These are phyloP conservation scores for Philereme vetulata DNA, from an alignment of 2,888 invertebrate genomes.

Conservation along the genomic window DNA sequence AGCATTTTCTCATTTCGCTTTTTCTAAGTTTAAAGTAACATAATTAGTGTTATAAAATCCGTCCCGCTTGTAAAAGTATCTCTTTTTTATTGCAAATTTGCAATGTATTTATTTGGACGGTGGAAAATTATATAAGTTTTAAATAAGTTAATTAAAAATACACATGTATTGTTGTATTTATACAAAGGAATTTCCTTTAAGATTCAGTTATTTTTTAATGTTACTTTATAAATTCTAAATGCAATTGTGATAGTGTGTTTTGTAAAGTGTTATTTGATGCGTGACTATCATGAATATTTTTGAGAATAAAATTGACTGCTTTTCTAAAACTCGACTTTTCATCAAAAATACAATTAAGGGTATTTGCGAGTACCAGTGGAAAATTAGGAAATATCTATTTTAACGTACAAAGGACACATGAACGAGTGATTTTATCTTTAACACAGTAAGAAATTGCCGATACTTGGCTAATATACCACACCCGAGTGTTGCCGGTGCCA, in stretches of 20 bases:
- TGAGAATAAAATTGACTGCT: constrained; percentile 53
- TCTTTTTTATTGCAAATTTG: constrained; percentile 1
- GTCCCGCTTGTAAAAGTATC: constrained; percentile 1
- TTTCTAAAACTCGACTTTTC: constrained; percentile 33
- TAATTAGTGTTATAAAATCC: constrained; percentile 22
- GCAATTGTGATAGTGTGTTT: constrained; percentile 26
- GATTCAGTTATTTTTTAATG: too few relatives aligned
- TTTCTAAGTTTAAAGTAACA: too few relatives aligned
- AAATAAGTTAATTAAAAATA: background rate
- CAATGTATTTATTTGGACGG: background rate
- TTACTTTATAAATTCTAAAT: background rate
- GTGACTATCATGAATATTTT: constrained; percentile 30
- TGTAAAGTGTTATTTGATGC: constrained; percentile 6
- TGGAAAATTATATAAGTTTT: background rate
- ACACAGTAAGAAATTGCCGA: too few relatives aligned
- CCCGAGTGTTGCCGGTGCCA: too few relatives aligned
- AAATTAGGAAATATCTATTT: too few relatives aligned
- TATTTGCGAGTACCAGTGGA: too few relatives aligned
- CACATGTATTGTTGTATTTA: background rate
- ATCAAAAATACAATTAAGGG: constrained; percentile 3
- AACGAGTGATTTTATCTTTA: too few relatives aligned
- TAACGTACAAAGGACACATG: too few relatives aligned
- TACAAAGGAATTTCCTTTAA: background rate
- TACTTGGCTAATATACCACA: too few relatives aligned
- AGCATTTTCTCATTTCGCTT: background rate